A percentile compares a stretch with the other conserved stretches of the same genome.
These are phyloP conservation scores for Anarrhichthys ocellatus DNA, from an alignment of 2,113 vertebrate species.

Conservation along the genomic window DNA sequence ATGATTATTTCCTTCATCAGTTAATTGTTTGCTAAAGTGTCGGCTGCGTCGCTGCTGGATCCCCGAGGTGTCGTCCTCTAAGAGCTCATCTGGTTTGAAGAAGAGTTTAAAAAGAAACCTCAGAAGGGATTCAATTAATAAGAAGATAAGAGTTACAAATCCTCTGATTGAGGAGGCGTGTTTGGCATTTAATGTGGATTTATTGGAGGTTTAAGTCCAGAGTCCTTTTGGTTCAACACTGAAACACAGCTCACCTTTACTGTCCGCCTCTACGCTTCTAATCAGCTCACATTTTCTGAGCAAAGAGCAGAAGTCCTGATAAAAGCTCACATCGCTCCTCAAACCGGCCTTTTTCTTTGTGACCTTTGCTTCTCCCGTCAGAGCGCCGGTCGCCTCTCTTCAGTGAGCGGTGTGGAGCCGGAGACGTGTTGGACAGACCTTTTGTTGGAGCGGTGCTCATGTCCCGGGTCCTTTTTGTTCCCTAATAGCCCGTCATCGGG, in stretches of 20 bases:
- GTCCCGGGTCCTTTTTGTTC: constrained; percentile 46
- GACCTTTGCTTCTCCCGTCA: constrained; percentile 53
- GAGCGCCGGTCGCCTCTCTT: constrained; percentile 35
- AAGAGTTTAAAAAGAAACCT: background rate
- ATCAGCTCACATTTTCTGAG: constrained; percentile 21
- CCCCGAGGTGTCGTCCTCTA: background rate
- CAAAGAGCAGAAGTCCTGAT: background rate
- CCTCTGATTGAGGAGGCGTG: background rate
- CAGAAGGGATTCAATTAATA: background rate
- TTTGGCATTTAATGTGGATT: background rate
- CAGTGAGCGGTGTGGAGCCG: constrained; percentile 35
- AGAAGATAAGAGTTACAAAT: background rate
- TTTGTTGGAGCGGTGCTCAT: constrained; percentile 55
- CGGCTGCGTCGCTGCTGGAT: background rate
- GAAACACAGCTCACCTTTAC: background rate
- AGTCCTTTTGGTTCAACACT: background rate
- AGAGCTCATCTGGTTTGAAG: background rate
- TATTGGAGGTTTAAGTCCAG: background rate
- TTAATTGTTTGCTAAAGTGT: background rate
- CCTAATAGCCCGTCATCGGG: constrained; percentile 71
- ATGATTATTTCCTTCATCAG: background rate
- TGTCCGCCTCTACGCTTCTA: background rate
- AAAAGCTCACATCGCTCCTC: background rate
- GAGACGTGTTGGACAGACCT: constrained; percentile 55
- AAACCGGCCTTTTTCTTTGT: constrained; percentile 16